phyloP scores from a whole-genome alignment of 2,888 invertebrate species.

The Exocentrus adspersus region DNA sequence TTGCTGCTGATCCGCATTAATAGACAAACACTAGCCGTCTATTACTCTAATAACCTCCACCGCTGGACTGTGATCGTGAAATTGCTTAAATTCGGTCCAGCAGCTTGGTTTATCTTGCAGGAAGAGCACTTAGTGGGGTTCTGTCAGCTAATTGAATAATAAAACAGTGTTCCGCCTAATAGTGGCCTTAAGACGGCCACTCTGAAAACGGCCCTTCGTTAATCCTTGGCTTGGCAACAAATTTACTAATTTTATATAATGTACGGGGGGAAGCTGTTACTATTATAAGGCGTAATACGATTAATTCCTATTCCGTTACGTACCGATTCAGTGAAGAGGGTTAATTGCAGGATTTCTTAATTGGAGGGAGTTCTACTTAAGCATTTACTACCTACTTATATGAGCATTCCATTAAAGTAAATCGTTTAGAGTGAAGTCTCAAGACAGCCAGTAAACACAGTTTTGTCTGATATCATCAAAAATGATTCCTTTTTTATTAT shows the following conservation, averaged over 20 bases:
- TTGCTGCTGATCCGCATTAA: not conserved
- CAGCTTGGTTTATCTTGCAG: conserved; percentile 1
- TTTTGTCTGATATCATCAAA: too few species aligned
- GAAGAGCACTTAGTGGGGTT: conserved; percentile 3
- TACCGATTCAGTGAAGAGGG: too few species aligned
- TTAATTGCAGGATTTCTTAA: too few species aligned
- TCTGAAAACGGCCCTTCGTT: not conserved
- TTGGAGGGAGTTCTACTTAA: too few species aligned
- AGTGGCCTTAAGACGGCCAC: conserved; percentile 16
- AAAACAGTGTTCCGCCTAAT: conserved; percentile 13
- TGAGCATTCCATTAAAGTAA: too few species aligned
- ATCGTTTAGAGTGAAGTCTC: too few species aligned
- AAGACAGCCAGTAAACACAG: too few species aligned
- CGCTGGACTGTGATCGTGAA: not conserved
- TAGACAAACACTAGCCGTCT: not conserved
- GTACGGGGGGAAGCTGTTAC: too few species aligned
- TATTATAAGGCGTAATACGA: too few species aligned
- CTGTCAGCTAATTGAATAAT: conserved; percentile 22
- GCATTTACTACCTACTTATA: too few species aligned
- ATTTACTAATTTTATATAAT: not conserved
- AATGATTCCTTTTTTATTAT: too few species aligned
- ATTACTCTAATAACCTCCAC: conserved; percentile 11
- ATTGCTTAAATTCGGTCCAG: conserved; percentile 4
- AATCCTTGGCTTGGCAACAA: not conserved
- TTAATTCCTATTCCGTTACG: too few species aligned